These are phyloP conservation scores for Pyrgus malvae DNA, from an alignment of 2,888 invertebrate species.

Conservation along the genomic window DNA sequence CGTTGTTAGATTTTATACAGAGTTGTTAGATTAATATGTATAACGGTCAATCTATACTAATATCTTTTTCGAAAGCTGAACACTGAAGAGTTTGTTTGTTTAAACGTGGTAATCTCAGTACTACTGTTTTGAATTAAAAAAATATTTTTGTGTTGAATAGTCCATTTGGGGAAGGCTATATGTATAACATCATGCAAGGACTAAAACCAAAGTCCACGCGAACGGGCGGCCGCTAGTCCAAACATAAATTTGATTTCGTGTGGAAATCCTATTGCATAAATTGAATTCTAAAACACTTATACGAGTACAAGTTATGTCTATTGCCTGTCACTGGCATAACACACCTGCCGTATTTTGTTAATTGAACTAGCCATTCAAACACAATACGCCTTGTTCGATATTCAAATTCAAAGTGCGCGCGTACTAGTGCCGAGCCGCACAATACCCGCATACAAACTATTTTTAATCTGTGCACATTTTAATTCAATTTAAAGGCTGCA, in stretches of 20 bases:
- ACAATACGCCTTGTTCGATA: slow-evolving; percentile 48
- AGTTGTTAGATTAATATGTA: no score
- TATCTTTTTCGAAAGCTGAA: no score
- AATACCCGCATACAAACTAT: slow-evolving; percentile 3
- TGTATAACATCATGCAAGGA: no score
- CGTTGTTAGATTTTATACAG: no score
- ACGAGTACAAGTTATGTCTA: slow-evolving; percentile 17
- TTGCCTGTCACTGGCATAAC: slow-evolving; percentile 50
- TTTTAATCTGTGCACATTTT: slow-evolving; percentile 16
- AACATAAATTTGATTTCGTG: slow-evolving; percentile 11
- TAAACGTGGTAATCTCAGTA: no score
- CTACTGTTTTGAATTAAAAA: no score
- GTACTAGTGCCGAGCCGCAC: slow-evolving; percentile 19
- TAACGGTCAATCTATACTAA: no score
- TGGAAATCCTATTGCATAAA: neutral
- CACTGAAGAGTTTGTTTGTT: no score
- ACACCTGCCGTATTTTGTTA: slow-evolving; percentile 55
- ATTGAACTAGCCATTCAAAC: slow-evolving; percentile 58
- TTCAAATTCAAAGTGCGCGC: slow-evolving; percentile 37
- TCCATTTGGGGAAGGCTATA: no score
- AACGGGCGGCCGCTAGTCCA: no score
- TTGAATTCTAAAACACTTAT: neutral
- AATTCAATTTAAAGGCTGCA: slow-evolving; percentile 9
- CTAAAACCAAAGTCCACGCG: no score
- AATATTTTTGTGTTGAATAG: no score